These are phyloP conservation scores for Habroteleia sp. DNA, from an alignment of 2,888 invertebrate species.

Conservation along the genomic window DNA sequence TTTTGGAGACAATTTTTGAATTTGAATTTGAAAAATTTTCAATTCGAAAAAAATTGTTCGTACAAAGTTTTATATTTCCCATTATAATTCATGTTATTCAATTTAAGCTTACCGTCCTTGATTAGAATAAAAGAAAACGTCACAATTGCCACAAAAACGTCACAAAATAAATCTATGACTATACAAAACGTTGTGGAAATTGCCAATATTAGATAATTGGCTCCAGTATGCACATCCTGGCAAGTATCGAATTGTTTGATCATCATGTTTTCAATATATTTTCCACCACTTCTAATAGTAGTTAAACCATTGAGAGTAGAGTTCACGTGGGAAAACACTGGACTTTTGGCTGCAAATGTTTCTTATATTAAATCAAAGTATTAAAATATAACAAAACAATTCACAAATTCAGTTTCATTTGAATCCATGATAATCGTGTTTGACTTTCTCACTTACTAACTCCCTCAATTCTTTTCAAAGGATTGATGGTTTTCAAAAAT, in stretches of 20 bases:
- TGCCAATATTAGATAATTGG: conserved; percentile 85
- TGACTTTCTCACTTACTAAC: conserved; percentile 81
- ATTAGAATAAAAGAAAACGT: conserved; percentile 28
- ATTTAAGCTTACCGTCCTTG: conserved; percentile 19
- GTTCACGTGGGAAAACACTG: conserved; percentile 94
- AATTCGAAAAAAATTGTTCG: too few species aligned
- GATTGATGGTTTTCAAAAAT: conserved; percentile 87
- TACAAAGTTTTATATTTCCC: neutral
- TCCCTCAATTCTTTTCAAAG: conserved; percentile 85
- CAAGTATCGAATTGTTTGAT: conserved; percentile 87
- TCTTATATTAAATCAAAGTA: too few species aligned
- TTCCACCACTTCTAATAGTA: conserved; percentile 91
- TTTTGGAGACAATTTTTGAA: too few species aligned
- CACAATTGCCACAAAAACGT: conserved; percentile 32
- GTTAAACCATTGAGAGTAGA: conserved; percentile 92
- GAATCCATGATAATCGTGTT: too few species aligned
- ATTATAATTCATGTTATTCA: too few species aligned
- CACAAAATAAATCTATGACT: conserved; percentile 45
- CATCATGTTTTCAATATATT: conserved; percentile 85
- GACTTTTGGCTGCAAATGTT: conserved; percentile 86
- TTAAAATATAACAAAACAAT: too few species aligned
- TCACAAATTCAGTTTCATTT: too few species aligned
- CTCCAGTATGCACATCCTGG: conserved; percentile 86
- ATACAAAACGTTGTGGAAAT: conserved; percentile 45
- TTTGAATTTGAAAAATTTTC: too few species aligned